Base-by-base conservation (phyloP, 2,888 invertebrate species). In the Cremastinae sp. region DNA sequence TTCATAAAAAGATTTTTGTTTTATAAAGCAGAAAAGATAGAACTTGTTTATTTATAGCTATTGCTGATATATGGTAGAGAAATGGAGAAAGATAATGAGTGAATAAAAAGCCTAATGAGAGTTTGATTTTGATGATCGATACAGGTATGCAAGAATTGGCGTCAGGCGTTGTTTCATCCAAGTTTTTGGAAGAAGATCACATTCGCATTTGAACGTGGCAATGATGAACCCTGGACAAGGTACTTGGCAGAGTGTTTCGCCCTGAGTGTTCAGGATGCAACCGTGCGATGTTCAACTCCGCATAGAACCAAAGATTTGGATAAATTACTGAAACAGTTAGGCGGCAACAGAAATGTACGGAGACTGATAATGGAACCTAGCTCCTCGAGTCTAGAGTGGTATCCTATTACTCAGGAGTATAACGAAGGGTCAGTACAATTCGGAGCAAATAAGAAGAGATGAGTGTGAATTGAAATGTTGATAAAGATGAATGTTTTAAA, bases 81-180 rank as follows among this genome's bases (percentile, higher is more conserved):
- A n/a, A n/a, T n/a, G n/a, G n/a, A n/a, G n/a, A n/a, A n/a, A n/a
- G n/a, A n/a, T n/a, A n/a, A n/a, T n/a, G 9, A 41, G 9, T n/a
- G 9, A 41, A 9, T 1, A 8, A 41, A 12, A 8, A n/a, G 4
- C 12, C 41, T 9, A 4, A 41, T 12, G 41, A n/a, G 4, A 12
- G 12, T n/a, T 41, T 12, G 41, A 41, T 41, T 41, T 41, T 41
- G 41, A 16, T 43, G n/a, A 18, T 18, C 1, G 28, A 53, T 53
- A 16, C 61, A 89, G 89, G 89, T 88, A 51, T 93, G 93, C 87
- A 90, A 88, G 70, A 91, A 92, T 80, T 93, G 93, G 93, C 90
- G 92, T 77, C 90, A 86, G 59, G 91, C 91, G 9, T 83, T 92
- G 58, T 86, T 88, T 69, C 89, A 89, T 84, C 90, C 91, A 58